Evolutionary conservation across 2,797 vertebrate species (phyloP).

Genomic region (Odontamblyopus lacepedii): DNA sequence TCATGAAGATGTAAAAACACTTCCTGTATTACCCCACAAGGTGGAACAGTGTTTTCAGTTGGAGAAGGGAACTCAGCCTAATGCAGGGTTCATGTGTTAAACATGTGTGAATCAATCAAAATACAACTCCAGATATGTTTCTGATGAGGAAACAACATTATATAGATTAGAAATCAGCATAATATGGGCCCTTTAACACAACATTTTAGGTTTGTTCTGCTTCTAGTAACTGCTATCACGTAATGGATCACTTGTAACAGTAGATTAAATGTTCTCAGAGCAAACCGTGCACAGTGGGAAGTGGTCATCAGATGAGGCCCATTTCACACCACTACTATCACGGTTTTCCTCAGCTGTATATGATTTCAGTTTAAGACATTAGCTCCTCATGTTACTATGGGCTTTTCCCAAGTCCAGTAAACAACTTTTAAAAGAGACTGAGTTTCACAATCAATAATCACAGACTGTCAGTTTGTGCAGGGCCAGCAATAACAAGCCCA

Average conservation of each 20-base stretch:
- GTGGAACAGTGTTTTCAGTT: too few relatives aligned
- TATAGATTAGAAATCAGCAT: too few relatives aligned
- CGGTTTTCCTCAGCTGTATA: conserved; percentile 33
- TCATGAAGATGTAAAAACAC: too few relatives aligned
- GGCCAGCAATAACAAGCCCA: conserved; percentile 44
- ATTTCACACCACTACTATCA: conserved; percentile 43
- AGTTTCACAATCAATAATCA: conserved; percentile 60
- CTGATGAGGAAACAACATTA: too few relatives aligned
- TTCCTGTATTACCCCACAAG: too few relatives aligned
- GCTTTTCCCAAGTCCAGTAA: conserved; percentile 44
- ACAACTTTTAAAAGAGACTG: conserved; percentile 48
- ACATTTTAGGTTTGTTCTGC: neutral
- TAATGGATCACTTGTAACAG: neutral
- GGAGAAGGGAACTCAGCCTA: too few relatives aligned
- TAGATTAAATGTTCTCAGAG: conserved; percentile 10
- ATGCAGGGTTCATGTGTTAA: too few relatives aligned
- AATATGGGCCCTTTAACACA: too few relatives aligned
- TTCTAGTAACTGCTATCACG: neutral
- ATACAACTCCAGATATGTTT: too few relatives aligned
- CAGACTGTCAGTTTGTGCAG: conserved; percentile 38
- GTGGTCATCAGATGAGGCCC: conserved; percentile 18
- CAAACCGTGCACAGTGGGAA: conserved; percentile 8
- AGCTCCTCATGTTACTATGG: conserved; percentile 43
- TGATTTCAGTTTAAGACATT: conserved; percentile 49
- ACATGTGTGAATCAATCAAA: too few relatives aligned